Conservation (phyloP, 2,888 invertebrate genomes). For the Drosophila kokeensis region DNA sequence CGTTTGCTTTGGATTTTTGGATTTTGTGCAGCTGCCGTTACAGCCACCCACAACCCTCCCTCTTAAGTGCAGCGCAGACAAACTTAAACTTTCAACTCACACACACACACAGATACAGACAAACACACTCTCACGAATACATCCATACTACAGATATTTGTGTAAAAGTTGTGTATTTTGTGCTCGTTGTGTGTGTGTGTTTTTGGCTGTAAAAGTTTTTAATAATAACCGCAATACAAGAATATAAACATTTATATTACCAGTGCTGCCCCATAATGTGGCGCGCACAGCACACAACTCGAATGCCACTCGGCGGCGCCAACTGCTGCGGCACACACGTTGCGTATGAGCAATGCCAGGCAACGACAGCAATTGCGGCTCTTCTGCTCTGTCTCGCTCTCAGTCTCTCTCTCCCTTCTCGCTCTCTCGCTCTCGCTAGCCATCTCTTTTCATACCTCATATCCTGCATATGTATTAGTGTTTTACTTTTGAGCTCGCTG, state of each 20-base stretch:
- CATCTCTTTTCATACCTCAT: slow-evolving; percentile 36
- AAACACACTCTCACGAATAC: slow-evolving; percentile 1
- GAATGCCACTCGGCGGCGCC: slow-evolving; percentile 23
- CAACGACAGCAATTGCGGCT: slow-evolving; percentile 14
- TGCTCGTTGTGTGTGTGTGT: slow-evolving; percentile 34
- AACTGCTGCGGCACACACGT: slow-evolving; percentile 37
- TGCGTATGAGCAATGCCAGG: slow-evolving; percentile 68
- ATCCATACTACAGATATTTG: slow-evolving; percentile 63
- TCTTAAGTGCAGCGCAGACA: slow-evolving; percentile 74
- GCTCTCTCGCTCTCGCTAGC: not conserved
- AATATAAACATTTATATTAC: slow-evolving; percentile 82
- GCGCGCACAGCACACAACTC: slow-evolving; percentile 34
- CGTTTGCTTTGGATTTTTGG: slow-evolving; percentile 27
- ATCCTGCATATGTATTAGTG: slow-evolving; percentile 23
- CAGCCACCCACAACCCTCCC: not conserved
- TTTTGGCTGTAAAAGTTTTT: slow-evolving; percentile 76
- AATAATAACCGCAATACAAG: slow-evolving; percentile 82
- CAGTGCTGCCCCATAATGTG: slow-evolving; percentile 73
- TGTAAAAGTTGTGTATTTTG: slow-evolving; percentile 69
- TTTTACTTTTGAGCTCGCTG: slow-evolving; percentile 64
- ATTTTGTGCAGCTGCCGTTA: slow-evolving; percentile 23
- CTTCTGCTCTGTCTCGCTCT: not conserved
- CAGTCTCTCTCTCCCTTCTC: slow-evolving; percentile 5
- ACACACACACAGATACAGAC: slow-evolving; percentile 2
- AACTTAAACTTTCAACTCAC: slow-evolving; percentile 56